Evolutionary conservation across 2,113 vertebrate species (phyloP), one percentile per base, ranked within the genome.

Genomic region (Coptodon rendalli): DNA sequence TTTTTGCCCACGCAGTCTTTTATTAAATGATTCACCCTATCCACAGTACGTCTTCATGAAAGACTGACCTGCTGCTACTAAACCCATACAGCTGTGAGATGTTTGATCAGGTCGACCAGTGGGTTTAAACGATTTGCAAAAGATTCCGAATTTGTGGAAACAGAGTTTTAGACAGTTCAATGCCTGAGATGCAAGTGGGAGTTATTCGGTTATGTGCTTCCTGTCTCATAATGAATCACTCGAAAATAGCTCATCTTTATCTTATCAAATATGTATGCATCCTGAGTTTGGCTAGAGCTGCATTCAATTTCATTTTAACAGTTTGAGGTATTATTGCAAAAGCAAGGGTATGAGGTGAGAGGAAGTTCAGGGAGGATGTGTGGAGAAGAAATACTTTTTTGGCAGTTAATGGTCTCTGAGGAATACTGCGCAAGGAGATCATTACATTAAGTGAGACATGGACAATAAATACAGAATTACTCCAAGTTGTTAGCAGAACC

Each of bases 391-490:
- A 76, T 16, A 19, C 17, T 40, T 81, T 80, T 86, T 84, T 52
- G 79, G 71, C 43, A 88, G 80, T 68, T 85, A 80, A 90, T 85
- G 31, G 24, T 82, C 84, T 84, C 56, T 43, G 34, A 83, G 52
- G 54, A 90, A 89, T 88, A 87, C 31, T 68, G 73, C 7, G 83
- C 43, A 80, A 79, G 68, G 66, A 81, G 86, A 89, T 91, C 57
- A 83, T 91, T 90, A 86, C 57, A 78, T 86, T 82, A 88, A 84
- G 14, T 84, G 40, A 92, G 76, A 86, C 40, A 76, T 56, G 52
- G 81, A 89, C 82, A 86, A 89, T 86, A 79, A 86, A 93, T 84
- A 82, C 53, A 86, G 59, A 84, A 82, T 85, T 80, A 90, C 54
- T 63, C 45, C 22, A 68, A 86, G 82, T 83, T 84, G 89, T 90